Conservation (phyloP, 2,797 vertebrate species). For the Anomalospiza imberbis region DNA sequence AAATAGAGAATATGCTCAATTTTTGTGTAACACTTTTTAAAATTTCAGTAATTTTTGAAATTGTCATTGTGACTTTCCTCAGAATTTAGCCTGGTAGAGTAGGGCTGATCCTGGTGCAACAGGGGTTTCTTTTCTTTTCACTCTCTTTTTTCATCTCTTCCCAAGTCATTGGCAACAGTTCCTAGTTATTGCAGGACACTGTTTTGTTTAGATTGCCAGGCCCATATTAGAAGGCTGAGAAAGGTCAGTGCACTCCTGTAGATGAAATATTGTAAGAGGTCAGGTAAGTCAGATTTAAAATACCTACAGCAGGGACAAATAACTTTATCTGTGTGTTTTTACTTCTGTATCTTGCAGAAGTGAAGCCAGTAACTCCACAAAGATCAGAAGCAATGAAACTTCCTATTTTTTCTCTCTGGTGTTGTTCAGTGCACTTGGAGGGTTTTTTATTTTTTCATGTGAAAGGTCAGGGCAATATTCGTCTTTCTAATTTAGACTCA, state of each 20-base stretch:
- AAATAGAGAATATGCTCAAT: background rate
- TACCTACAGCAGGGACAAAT: background rate
- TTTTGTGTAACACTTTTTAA: background rate
- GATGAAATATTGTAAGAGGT: background rate
- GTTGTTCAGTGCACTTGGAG: background rate
- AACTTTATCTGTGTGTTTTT: background rate
- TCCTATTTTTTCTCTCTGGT: background rate
- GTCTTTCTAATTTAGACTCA: background rate
- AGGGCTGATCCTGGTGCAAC: background rate
- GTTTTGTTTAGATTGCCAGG: background rate
- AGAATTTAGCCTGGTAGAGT: background rate
- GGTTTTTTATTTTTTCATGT: background rate
- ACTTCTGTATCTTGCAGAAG: background rate
- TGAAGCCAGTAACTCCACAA: background rate
- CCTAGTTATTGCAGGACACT: background rate
- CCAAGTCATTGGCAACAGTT: background rate
- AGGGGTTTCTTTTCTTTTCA: background rate
- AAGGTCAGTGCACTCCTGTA: background rate
- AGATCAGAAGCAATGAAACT: background rate
- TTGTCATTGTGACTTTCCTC: background rate
- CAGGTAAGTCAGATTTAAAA: background rate
- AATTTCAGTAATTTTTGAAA: background rate
- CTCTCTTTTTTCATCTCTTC: background rate
- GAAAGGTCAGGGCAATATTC: background rate
- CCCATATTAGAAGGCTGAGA: background rate